phyloP scores from a whole-genome alignment of 2,888 invertebrate genomes.

The Serrognathus titanus region DNA sequence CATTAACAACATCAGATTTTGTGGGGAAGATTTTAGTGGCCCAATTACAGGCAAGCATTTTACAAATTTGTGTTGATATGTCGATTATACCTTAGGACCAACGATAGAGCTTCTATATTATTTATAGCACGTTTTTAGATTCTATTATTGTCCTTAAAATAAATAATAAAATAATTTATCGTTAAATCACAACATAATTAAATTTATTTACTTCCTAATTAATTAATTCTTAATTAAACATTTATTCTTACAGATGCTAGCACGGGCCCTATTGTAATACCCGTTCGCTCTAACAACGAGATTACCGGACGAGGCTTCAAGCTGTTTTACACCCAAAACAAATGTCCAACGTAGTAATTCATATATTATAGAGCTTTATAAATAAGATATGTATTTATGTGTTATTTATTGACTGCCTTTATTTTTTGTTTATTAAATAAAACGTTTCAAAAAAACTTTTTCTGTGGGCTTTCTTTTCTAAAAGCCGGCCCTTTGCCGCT shows the following conservation, averaged over 20 bases:
- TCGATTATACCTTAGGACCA: neutral
- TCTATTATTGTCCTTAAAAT: too few relatives aligned
- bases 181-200: too few relatives aligned
- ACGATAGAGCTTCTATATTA: neutral
- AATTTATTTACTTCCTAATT: too few relatives aligned
- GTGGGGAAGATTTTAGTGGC: conserved; percentile 72
- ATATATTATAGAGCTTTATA: conserved; percentile 3
- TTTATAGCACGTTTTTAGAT: too few relatives aligned
- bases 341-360: conserved; percentile 46
- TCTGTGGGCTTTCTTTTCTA: too few relatives aligned
- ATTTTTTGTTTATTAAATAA: too few relatives aligned
- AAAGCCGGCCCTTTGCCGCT: too few relatives aligned
- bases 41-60: conserved; percentile 60
- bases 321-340: conserved; percentile 65
- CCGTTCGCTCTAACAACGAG: conserved; percentile 63
- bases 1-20: conserved; percentile 66
- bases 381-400: too few relatives aligned
- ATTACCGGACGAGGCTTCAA: conserved; percentile 69
- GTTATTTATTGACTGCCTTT: too few relatives aligned
- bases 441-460: too few relatives aligned
- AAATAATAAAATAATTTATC: too few relatives aligned
- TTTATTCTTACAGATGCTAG: conserved; percentile 53
- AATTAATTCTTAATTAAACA: too few relatives aligned
- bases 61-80: neutral
- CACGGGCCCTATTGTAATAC: conserved; percentile 68